Evolutionary conservation across 2,888 invertebrate genomes (phyloP).

Genomic region (Drosophila parthenogenetica): DNA sequence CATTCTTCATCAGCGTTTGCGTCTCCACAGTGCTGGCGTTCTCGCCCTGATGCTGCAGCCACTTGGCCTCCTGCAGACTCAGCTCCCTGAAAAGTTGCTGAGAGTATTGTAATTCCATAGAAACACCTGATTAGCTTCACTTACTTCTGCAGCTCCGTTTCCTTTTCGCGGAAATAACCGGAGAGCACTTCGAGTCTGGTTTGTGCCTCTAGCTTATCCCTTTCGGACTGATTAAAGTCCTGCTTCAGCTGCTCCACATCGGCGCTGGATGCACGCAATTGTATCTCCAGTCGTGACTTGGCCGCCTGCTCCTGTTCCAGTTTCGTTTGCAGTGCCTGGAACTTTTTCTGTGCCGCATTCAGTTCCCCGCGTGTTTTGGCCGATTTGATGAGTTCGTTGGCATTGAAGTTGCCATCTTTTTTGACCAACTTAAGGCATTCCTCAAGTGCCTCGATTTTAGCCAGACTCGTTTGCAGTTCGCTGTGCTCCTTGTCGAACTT

Average conservation of each 20-base stretch:
- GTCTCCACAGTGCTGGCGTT: conserved; percentile 92
- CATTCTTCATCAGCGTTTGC: conserved; percentile 91
- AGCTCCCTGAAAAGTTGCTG: conserved; percentile 88
- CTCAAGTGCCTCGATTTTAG: conserved; percentile 85
- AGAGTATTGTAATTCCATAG: too few relatives aligned
- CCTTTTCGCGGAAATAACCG: conserved; percentile 95
- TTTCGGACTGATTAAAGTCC: conserved; percentile 88
- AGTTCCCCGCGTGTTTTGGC: conserved; percentile 87
- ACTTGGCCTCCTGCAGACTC: conserved; percentile 90
- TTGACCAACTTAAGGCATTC: conserved; percentile 85
- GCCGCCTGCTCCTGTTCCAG: conserved; percentile 85
- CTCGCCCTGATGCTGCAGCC: conserved; percentile 93
- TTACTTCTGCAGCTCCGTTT: conserved; percentile 94
- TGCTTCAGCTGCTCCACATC: conserved; percentile 87
- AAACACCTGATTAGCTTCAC: neutral
- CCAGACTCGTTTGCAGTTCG: conserved; percentile 82
- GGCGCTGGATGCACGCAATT: conserved; percentile 84
- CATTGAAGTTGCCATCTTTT: conserved; percentile 84
- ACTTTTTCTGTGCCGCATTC: conserved; percentile 86
- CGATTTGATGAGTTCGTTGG: conserved; percentile 86
- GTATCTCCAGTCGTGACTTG: conserved; percentile 85
- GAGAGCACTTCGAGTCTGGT: conserved; percentile 94
- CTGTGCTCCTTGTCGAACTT: conserved; percentile 79
- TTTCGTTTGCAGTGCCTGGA: conserved; percentile 85
- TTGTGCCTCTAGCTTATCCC: conserved; percentile 90